Conservation (phyloP, 2,113 vertebrate species). For the Prunella fulvescens region DNA sequence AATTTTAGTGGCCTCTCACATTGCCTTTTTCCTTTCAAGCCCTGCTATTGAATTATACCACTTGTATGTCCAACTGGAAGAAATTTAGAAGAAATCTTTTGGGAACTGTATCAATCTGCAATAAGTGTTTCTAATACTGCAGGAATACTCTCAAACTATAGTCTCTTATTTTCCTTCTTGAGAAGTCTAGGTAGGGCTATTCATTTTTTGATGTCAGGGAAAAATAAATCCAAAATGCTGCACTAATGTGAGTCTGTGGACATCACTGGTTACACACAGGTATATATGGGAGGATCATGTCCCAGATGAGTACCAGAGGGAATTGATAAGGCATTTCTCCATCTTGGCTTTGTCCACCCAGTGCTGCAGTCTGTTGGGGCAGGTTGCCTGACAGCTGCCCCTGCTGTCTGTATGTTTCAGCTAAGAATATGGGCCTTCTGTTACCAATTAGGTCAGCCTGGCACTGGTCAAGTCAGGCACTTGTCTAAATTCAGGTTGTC, state of each 20-base stretch:
- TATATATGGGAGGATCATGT: not conserved
- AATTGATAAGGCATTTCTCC: not conserved
- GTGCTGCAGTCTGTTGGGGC: not conserved
- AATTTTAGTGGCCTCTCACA: not conserved
- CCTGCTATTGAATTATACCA: not conserved
- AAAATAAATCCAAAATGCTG: not conserved
- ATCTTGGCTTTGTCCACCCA: not conserved
- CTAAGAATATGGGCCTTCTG: constrained; percentile 25
- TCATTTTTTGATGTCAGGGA: not conserved
- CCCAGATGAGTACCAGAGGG: not conserved
- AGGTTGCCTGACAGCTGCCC: not conserved
- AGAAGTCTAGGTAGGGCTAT: not conserved
- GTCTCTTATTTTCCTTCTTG: not conserved
- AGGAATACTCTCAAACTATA: not conserved
- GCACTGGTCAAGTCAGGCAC: not conserved
- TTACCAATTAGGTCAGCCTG: constrained; percentile 47
- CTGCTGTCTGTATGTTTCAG: not conserved
- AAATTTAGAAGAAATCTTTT: not conserved
- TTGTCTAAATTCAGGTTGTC: constrained; percentile 49
- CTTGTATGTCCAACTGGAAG: not conserved
- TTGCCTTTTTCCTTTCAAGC: not conserved
- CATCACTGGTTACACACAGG: not conserved
- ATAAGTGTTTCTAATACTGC: not conserved
- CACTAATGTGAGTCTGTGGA: not conserved
- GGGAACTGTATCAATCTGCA: not conserved